Evolutionary conservation across 2,797 vertebrate species (phyloP).

Genomic region (Masticophis lateralis): DNA sequence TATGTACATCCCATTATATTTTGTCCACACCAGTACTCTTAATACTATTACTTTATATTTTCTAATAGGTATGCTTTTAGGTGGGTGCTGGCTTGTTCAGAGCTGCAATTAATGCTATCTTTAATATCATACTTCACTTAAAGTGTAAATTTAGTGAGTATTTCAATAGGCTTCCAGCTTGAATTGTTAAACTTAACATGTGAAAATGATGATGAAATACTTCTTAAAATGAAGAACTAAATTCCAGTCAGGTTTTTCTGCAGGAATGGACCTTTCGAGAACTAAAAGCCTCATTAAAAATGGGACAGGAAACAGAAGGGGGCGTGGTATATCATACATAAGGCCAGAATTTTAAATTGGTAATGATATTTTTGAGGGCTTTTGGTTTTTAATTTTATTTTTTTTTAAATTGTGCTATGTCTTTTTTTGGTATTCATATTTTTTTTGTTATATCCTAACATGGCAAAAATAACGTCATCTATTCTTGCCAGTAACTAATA

Average conservation of each 20-base stretch:
- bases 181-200: background rate
- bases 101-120: background rate
- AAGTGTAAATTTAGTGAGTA: background rate
- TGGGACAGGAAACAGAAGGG: background rate
- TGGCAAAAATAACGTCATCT: background rate
- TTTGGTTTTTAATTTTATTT: background rate
- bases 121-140: background rate
- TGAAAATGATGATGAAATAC: background rate
- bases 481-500: background rate
- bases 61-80: background rate
- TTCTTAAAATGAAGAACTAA: background rate
- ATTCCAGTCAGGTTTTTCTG: background rate
- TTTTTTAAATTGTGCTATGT: background rate
- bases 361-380: background rate
- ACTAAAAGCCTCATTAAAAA: background rate
- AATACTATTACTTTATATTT: background rate
- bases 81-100: background rate
- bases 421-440: background rate
- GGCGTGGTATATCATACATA: background rate
- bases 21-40: background rate
- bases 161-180: background rate
- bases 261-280: background rate
- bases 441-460: background rate
- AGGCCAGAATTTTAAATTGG: background rate
- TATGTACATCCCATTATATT: background rate